Base-by-base conservation (phyloP, 2,888 invertebrate genomes). In the Orthonevra nobilis region DNA sequence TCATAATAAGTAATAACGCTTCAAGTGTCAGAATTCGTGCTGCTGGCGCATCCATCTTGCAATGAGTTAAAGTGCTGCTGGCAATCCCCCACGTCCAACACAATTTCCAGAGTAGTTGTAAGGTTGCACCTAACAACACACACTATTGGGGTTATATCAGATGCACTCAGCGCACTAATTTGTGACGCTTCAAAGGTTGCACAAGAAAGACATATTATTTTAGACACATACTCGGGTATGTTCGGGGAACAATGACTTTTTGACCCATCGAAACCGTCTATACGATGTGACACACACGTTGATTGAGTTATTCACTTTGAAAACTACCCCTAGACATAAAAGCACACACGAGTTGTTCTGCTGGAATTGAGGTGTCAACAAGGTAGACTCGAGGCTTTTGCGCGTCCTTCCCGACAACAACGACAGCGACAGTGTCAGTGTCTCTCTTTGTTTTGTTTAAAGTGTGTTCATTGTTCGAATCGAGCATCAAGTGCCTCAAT, bases 301-400 rank as follows among this genome's bases (percentile, higher is more conserved):
- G 64, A 77, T 64, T 77, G 54, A 70, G 58, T 77, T 77, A 77
- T 58, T 60, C 56, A 58, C 56, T 68, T 48, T 48, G 12, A 7
- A 48, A 58, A 40, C 23, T 28, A n/a, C 10, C 9, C 46, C 30
- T 42, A 34, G 12, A 42, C 19, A 28, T 38, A 12, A n/a, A n/a
- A n/a, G n/a, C 30, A 9, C 30, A n/a, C 12, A 32, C 32, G 3
- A n/a, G n/a, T n/a, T n/a, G n/a, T n/a, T 10, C 1, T 42, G 30
- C n/a, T 9, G 17, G 15, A 9, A n/a, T 9, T 32, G 32, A 23
- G 34, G 17, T 9, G 15, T n/a, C n/a, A n/a, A n/a, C n/a, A n/a
- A n/a, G n/a, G n/a, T n/a, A n/a, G n/a, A n/a, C n/a, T n/a, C n/a
- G n/a, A n/a, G 23, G 23, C 20, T 3, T n/a, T 14, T 9, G 32